Base-by-base conservation (phyloP, 2,113 vertebrate species). In the Eublepharis macularius region DNA sequence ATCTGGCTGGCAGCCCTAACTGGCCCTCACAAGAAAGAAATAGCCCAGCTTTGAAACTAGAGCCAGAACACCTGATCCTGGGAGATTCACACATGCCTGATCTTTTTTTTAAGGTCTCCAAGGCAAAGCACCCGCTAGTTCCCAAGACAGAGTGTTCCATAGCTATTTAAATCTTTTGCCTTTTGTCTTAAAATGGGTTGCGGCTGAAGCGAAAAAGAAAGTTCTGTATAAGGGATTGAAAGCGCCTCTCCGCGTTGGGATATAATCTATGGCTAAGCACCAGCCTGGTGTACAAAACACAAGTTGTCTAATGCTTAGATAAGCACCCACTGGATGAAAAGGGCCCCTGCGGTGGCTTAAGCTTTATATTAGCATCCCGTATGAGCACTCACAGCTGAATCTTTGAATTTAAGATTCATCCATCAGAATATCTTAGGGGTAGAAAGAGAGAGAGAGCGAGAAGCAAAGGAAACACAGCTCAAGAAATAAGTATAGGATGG, bases 401-500 rank as follows among this genome's bases (percentile, higher is more conserved):
- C 75, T 86, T 83, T 90, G 17, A 66, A 66, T 89, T 69, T 81
- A 70, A 88, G 47, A 4, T 65, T 90, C 81, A 91, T 94, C 86
- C 89, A 41, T 93, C 75, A 68, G 87, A 80, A 91, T 94, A 87
- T 89, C 81, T 92, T 83, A 86, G 73, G 26, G 43, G 47, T 4
- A 70, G 6, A 49, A n/a, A 75, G 19, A 17, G 7, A 34, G 43
- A 17, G 11, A n/a, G 29, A 32, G 11, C 45, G 29, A 17, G 68
- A 57, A 57, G 26, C 26, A 2, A 29, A 54, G 39, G 29, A 24
- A 45, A 74, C 17, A 39, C 70, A 43, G 54, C 29, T 90, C 89
- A 65, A 90, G 86, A 94, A 91, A 81, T 68, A 94, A 90, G 87
- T 75, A 80, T 82, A 85, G 88, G 86, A 93, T 82, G 81, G 91